phyloP scores from a whole-genome alignment of 1,140 invertebrate genomes.

The Tetramorium simillimum region DNA sequence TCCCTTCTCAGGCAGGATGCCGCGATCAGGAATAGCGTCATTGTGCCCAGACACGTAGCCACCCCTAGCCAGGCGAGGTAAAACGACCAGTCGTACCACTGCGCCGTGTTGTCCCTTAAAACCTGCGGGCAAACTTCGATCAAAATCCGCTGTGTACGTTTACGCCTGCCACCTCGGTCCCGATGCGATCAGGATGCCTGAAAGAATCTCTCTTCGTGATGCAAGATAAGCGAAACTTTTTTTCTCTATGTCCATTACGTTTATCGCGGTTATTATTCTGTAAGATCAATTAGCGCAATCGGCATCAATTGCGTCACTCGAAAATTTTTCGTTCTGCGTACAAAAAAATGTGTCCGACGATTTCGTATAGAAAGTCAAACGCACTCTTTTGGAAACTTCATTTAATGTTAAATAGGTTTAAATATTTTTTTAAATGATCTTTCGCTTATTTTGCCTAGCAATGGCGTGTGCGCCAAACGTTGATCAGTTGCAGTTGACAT shows the following conservation, averaged over 20 bases:
- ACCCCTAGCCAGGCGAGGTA: constrained; percentile 93
- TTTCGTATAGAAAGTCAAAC: background rate
- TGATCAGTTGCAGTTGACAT: background rate
- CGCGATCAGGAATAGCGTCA: constrained; percentile 92
- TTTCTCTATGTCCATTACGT: background rate
- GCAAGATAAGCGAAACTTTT: constrained; percentile 1
- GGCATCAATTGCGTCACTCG: background rate
- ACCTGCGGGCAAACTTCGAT: constrained; percentile 85
- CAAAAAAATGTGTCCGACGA: background rate
- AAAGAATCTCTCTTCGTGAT: constrained; percentile 17
- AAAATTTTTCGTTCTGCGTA: background rate
- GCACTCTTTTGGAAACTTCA: background rate
- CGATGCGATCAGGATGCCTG: constrained; percentile 23
- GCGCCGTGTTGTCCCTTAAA: constrained; percentile 89
- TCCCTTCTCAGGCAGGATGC: constrained; percentile 92
- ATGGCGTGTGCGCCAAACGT: background rate
- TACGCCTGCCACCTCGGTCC: background rate
- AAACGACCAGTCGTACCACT: constrained; percentile 94
- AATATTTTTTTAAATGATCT: background rate
- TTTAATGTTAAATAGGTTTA: background rate
- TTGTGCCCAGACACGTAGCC: constrained; percentile 90
- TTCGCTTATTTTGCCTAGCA: constrained; percentile 10
- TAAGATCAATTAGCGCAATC: background rate
- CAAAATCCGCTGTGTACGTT: constrained; percentile 4
- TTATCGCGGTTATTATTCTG: background rate